Conservation (phyloP, 2,888 invertebrate genomes). For the Ophion costatus region DNA sequence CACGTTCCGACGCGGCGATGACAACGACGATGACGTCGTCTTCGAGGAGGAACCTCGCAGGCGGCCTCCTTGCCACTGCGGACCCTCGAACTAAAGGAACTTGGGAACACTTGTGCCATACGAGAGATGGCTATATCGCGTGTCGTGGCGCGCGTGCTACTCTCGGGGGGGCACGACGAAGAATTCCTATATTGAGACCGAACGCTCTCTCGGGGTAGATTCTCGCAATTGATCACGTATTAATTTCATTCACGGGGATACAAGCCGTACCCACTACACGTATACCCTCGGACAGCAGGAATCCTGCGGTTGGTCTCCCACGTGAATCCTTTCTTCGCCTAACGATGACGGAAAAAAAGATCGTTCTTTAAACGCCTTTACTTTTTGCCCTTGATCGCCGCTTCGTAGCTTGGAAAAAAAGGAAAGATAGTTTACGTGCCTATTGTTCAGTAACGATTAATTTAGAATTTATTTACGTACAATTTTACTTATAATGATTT, state of each 20-base stretch:
- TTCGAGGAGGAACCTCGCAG: slow-evolving; percentile 27
- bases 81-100: slow-evolving; percentile 26
- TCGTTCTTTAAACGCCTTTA: no score
- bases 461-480: no score
- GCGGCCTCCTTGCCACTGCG: slow-evolving; percentile 17
- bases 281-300: background rate
- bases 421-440: no score
- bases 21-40: slow-evolving; percentile 60
- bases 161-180: slow-evolving; percentile 72
- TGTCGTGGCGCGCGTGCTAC: slow-evolving; percentile 8
- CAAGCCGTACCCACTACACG: slow-evolving; percentile 17
- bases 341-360: background rate
- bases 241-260: slow-evolving; percentile 67
- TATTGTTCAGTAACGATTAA: no score
- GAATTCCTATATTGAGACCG: slow-evolving; percentile 77
- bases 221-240: slow-evolving; percentile 74
- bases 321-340: background rate
- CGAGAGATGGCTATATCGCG: slow-evolving; percentile 6
- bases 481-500: no score
- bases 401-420: no score
- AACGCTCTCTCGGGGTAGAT: slow-evolving; percentile 50
- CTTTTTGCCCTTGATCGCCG: no score
- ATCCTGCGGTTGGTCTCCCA: background rate
- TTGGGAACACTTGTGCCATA: slow-evolving; percentile 31
- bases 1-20: slow-evolving; percentile 56